phyloP scores from a whole-genome alignment of 2,797 vertebrate genomes.

The Myiotriccus ornatus region DNA sequence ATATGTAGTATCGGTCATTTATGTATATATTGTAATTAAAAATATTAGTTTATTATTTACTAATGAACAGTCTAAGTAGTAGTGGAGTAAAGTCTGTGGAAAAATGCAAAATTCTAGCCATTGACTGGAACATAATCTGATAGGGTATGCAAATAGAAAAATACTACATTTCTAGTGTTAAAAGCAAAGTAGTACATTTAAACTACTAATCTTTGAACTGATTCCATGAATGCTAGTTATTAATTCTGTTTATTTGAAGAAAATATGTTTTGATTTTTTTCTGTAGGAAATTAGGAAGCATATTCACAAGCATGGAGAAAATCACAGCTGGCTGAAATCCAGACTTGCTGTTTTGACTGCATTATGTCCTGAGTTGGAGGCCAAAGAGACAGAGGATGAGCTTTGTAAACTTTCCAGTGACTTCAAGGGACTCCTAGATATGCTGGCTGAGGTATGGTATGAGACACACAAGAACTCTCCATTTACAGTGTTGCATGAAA shows the following conservation, averaged over 20 bases:
- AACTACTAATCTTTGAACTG: neutral
- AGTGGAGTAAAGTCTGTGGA: neutral
- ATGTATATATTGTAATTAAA: neutral
- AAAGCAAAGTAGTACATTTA: neutral
- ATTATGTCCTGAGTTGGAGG: conserved; percentile 84
- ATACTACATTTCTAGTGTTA: neutral
- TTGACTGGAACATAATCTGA: neutral
- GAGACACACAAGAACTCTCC: neutral
- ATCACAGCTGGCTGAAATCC: conserved; percentile 85
- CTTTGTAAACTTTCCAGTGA: conserved; percentile 83
- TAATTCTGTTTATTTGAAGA: neutral
- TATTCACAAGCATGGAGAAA: conserved; percentile 78
- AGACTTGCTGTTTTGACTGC: conserved; percentile 81
- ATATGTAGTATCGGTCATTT: neutral
- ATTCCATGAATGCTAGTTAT: neutral
- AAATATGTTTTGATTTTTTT: neutral
- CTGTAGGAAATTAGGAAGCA: conserved; percentile 80
- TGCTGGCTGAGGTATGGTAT: conserved; percentile 83
- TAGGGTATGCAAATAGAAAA: neutral
- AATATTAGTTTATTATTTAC: neutral
- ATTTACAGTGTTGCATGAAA: neutral
- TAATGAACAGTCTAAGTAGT: neutral
- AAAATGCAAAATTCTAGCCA: neutral
- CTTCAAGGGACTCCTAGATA: conserved; percentile 79
- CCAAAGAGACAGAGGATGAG: conserved; percentile 81